Evolutionary conservation across 2,888 invertebrate genomes (phyloP), one percentile per base, ranked within the genome.

Genomic region (Epistrophe eligans): DNA sequence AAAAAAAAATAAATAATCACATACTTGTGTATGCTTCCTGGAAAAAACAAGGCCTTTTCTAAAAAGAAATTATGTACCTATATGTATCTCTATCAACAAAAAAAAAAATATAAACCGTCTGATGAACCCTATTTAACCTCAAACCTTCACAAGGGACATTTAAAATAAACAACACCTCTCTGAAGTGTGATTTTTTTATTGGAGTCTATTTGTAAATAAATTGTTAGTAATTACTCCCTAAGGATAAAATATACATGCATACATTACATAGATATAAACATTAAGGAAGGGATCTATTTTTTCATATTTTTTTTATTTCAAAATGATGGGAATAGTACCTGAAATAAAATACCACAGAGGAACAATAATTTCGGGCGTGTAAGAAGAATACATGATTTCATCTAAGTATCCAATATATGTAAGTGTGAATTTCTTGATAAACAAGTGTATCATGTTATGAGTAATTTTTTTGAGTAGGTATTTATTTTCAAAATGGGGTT

Each of bases 141-240:
- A 57, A 57, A 57, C 57, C 15, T 8, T 57, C 57, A n/a, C 57
- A 57, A n/a, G 57, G 57, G 57, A 10, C 57, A 57, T 57, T 57
- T 57, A 2, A 57, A 32, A 57, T 32, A 32, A 57, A 32, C 57
- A 55, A 57, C 57, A 57, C n/a, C n/a, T 57, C 57, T 57, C 57
- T 32, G 28, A 55, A n/a, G 57, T 32, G 57, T 50, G 9, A 32
- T 57, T 57, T 55, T 24, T 55, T 55, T 24, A 28, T 55, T 55
- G 24, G 13, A 55, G 28, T 57, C 28, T 10, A 57, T 24, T 24
- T 35, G 57, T n/a, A 58, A 57, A 58, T 58, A 58, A 58, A 58
- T 58, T 58, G 58, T 15, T 6, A 17, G 35, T 38, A 58, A 58
- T 58, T 58, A 58, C 35, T 17, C 58, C 58, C 58, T n/a, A 10